Base-by-base conservation (phyloP, 2,797 vertebrate species). In the Champsocephalus gunnari region DNA sequence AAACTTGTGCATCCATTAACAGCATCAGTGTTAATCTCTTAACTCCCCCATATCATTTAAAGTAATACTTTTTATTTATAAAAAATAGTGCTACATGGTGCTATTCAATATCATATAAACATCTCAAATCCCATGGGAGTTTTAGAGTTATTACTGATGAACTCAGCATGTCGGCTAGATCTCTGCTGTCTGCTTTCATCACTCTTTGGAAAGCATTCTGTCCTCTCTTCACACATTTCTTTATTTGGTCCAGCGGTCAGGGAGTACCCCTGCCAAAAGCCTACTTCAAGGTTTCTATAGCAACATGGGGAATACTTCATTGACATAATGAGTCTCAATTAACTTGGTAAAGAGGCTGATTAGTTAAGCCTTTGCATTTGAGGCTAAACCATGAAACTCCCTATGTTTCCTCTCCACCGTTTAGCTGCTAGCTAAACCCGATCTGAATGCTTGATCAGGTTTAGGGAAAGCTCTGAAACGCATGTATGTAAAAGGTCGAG, bases 271-370 rank as follows among this genome's bases (percentile, higher is more conserved):
- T 82, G 86, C 91, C 83, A 89, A 89, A 92, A 80, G 61, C 51
- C 73, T 59, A 60, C 77, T 82, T 84, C 71, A 32, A 82, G 75
- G 91, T 94, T 90, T 90, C 93, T 76, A 91, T 92, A 87, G 93
- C 85, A 92, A 93, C 92, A 47, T 44, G 68, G 80, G 79, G 71
- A 90, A 90, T 92, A 81, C 84, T 92, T 92, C 75, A 79, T 69
- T 87, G 87, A 87, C 77, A 83, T 80, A 90, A 90, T 79, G 76
- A 83, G 91, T 89, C 88, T 92, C 85, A 89, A 92, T 94, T 91
- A 92, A 88, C 75, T 87, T 85, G 79, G 76, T 88, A 84, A 88
- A 92, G 77, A 90, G 87, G 73, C 73, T 50, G 90, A 93, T 93
- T 94, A 86, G 90, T 91, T 90, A 90, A 90, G 90, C 89, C 77